These are phyloP conservation scores for Microchrysa polita DNA, from an alignment of 2,888 invertebrate genomes.

Conservation along the genomic window DNA sequence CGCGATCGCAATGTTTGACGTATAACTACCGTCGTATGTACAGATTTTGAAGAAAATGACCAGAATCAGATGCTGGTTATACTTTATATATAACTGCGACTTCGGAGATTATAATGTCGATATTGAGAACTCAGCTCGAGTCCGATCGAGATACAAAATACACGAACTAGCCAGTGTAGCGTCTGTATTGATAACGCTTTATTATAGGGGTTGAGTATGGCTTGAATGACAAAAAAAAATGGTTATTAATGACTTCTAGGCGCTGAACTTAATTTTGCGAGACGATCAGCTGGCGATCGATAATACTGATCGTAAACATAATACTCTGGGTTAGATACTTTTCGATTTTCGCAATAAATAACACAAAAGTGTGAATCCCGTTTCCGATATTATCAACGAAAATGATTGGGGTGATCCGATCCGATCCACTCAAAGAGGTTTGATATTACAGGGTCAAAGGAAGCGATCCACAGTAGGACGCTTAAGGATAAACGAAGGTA, in stretches of 20 bases:
- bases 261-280: not conserved
- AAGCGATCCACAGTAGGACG: too few relatives aligned
- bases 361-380: too few relatives aligned
- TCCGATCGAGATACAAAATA: constrained; percentile 1
- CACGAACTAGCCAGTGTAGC: not conserved
- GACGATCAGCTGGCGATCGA: constrained; percentile 1
- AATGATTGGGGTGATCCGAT: too few relatives aligned
- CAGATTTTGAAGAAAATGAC: constrained; percentile 41
- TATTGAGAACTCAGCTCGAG: not conserved
- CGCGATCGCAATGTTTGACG: constrained; percentile 2
- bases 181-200: constrained; percentile 3
- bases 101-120: not conserved
- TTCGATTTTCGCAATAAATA: too few relatives aligned
- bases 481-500: too few relatives aligned
- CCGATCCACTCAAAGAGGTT: too few relatives aligned
- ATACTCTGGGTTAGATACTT: constrained; percentile 3
- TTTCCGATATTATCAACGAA: too few relatives aligned
- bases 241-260: constrained; percentile 13
- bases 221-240: not conserved
- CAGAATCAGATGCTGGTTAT: constrained; percentile 20
- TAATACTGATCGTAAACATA: not conserved
- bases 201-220: not conserved
- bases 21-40: constrained; percentile 37
- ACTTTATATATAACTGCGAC: constrained; percentile 30
- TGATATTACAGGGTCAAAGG: too few relatives aligned